Evolutionary conservation across 2,113 vertebrate genomes (phyloP).

Genomic region (Tachuris rubrigastra): DNA sequence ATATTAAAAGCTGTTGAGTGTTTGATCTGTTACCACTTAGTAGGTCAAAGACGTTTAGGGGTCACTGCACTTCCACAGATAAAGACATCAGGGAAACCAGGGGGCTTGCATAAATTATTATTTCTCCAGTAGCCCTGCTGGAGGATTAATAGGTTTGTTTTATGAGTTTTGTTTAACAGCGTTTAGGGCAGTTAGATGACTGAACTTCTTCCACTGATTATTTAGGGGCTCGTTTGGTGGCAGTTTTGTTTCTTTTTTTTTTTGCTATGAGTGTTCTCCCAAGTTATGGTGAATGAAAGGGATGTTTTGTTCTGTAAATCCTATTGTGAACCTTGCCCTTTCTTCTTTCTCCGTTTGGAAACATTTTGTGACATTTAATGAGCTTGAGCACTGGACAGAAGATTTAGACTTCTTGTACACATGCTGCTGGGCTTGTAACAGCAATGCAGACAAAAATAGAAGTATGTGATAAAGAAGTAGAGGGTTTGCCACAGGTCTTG

Average conservation of each 20-base stretch:
- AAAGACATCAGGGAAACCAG: constrained; percentile 17
- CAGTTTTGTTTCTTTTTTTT: neutral
- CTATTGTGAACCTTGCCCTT: constrained; percentile 28
- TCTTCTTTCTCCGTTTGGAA: neutral
- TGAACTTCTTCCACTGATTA: neutral
- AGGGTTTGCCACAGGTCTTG: neutral
- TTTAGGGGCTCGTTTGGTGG: neutral
- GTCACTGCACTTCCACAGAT: constrained; percentile 49
- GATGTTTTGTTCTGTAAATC: constrained; percentile 42
- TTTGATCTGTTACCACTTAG: constrained; percentile 55
- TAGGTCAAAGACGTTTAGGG: constrained; percentile 47
- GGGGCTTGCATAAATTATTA: constrained; percentile 46
- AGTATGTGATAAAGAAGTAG: neutral
- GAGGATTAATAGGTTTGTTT: constrained; percentile 59
- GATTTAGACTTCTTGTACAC: neutral
- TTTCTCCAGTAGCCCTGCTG: constrained; percentile 42
- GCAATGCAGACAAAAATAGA: neutral
- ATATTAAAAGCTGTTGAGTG: constrained; percentile 12
- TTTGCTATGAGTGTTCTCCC: neutral
- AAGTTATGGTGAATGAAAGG: constrained; percentile 5
- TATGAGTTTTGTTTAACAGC: constrained; percentile 35
- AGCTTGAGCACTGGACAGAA: neutral
- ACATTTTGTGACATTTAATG: constrained; percentile 44
- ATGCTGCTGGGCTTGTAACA: neutral
- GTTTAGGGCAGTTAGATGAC: constrained; percentile 28